Evolutionary conservation across 2,797 vertebrate genomes (phyloP).

Genomic region (Botia kubotai): DNA sequence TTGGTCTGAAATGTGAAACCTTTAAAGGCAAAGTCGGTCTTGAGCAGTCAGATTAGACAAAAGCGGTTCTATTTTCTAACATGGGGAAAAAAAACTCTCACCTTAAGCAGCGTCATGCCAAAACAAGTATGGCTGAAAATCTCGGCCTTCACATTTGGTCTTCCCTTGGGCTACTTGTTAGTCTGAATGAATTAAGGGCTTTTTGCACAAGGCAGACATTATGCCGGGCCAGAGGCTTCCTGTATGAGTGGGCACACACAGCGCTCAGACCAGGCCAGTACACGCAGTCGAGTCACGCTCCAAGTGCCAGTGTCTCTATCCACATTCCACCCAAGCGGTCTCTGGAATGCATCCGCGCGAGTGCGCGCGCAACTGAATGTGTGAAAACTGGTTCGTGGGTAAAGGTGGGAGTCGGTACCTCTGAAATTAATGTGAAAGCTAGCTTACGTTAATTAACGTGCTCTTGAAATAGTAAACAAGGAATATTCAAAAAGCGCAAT

Average conservation of each 20-base stretch:
- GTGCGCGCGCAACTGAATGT: constrained; percentile 49
- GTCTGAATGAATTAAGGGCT: constrained; percentile 74
- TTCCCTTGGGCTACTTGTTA: constrained; percentile 73
- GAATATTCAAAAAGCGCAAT: constrained; percentile 61
- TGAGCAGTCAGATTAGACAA: constrained; percentile 60
- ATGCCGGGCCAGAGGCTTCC: constrained; percentile 52
- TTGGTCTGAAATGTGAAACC: constrained; percentile 39
- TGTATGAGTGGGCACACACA: constrained; percentile 58
- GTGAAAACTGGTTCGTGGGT: constrained; percentile 46
- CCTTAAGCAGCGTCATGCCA: constrained; percentile 77
- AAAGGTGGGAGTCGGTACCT: constrained; percentile 42
- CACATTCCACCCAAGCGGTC: constrained; percentile 77
- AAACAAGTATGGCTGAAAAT: constrained; percentile 84
- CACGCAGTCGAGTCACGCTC: constrained; percentile 78
- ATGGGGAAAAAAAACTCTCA: constrained; percentile 3
- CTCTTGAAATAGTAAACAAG: constrained; percentile 74
- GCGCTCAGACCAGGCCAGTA: constrained; percentile 63
- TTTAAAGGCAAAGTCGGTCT: constrained; percentile 30
- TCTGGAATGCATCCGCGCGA: constrained; percentile 72
- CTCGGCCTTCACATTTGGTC: constrained; percentile 74
- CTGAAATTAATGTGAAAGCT: background rate
- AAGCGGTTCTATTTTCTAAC: constrained; percentile 68
- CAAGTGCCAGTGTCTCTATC: constrained; percentile 70
- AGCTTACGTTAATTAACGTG: background rate
- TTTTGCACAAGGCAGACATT: constrained; percentile 70